Conservation (phyloP, 2,888 invertebrate species). For the Agrochola macilenta region DNA sequence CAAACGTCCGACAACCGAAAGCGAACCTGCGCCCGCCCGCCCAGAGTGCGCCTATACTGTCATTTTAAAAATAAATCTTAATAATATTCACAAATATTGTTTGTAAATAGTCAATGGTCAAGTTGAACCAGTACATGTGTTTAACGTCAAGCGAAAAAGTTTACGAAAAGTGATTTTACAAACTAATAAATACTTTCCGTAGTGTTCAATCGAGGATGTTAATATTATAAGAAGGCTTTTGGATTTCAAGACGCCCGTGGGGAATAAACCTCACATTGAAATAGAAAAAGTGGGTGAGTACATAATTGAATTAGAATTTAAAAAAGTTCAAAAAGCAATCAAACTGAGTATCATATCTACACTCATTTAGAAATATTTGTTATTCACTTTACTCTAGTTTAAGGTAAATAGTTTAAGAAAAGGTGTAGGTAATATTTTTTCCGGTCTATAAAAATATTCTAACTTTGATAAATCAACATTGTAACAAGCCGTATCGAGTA, state of each 20-base stretch:
- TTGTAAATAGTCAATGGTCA: conserved; percentile 39
- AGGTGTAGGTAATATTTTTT: background rate
- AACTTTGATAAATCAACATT: background rate
- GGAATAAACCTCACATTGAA: conserved; percentile 68
- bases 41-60: conserved; percentile 64
- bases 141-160: conserved; percentile 49
- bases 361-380: background rate
- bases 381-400: background rate
- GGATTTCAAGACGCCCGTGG: conserved; percentile 71
- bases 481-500: background rate
- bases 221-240: conserved; percentile 64
- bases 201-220: conserved; percentile 70
- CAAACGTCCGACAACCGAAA: conserved; percentile 64
- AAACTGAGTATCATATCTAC: background rate
- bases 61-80: conserved; percentile 63
- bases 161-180: conserved; percentile 50
- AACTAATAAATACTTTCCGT: conserved; percentile 62
- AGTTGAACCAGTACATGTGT: conserved; percentile 45
- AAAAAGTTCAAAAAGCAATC: conserved; percentile 14
- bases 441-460: background rate
- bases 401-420: background rate
- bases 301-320: conserved; percentile 64
- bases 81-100: conserved; percentile 52
- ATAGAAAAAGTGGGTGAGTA: conserved; percentile 87
- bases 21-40: conserved; percentile 74